Base-by-base conservation (phyloP, 92 coral and sea anemone genomes). In the Chrysogorgia sp. region DNA sequence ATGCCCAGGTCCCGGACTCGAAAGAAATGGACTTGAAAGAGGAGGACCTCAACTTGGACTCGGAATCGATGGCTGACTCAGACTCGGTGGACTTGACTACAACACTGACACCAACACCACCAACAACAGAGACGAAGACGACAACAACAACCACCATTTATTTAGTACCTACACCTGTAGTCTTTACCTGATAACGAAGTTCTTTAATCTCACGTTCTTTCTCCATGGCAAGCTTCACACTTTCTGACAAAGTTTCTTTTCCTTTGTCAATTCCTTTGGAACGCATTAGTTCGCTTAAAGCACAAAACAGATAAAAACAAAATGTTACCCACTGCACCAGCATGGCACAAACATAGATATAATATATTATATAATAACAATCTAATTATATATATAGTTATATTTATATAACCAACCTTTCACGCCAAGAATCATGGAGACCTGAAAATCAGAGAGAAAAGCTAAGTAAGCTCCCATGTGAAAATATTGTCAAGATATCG, bases 141-240 rank as follows among this genome's bases (percentile, higher is more conserved):
- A 70, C 45, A n/a, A 21, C 25, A 22, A 17, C 56, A 26, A 33
- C 15, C 24, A n/a, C n/a, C n/a, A n/a, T n/a, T n/a, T n/a, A n/a
- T n/a, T n/a, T n/a, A n/a, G n/a, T n/a, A n/a, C n/a, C n/a, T n/a
- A n/a, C n/a, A n/a, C n/a, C n/a, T 17, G 22, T 9, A 28, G 22
- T 34, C n/a, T 34, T 40, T 53, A 91, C 98, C 98, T 94, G 97
- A 48, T 84, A 82, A n/a, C 90, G 89, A 12, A 94, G 89, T 61
- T 96, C 28, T 72, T 86, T 93, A 9, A 94, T 81, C 29, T 94
- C 98, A 41, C 92, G 86, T 61, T 94, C 98, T 74, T 96, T 85
- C 37, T 88, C 91, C 70, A 77, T 76, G 19, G 98, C 92, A 24
- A 94, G 62, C 69, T 92, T 79, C 69, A 91, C 96, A 80, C 97